Percentiles rank a stretch among this genome's conserved stretches.
Evolutionary conservation across 1,140 invertebrate genomes (phyloP).

Genomic region (Lysiphlebus fabarum): DNA sequence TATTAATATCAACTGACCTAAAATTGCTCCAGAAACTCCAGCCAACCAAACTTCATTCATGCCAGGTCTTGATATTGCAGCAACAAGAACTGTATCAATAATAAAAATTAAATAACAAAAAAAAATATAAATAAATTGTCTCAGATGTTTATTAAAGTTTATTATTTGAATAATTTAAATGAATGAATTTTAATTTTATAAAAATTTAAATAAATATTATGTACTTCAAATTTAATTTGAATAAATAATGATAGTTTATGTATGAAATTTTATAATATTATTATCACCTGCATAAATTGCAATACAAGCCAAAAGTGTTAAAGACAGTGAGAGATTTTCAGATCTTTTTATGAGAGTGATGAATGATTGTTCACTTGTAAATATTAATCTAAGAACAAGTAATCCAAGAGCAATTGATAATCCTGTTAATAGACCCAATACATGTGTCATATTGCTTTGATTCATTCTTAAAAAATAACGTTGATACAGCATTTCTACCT

Average conservation of each 20-base stretch:
- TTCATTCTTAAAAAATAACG: slow-evolving; percentile 90
- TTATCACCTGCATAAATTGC: slow-evolving; percentile 45
- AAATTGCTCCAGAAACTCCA: slow-evolving; percentile 75
- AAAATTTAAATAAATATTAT: no score
- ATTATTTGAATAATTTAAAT: no score
- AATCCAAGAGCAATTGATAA: slow-evolving; percentile 63
- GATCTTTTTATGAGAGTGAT: slow-evolving; percentile 34
- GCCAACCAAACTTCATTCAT: slow-evolving; percentile 86
- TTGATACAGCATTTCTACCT: slow-evolving; percentile 89
- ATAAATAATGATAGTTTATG: background rate
- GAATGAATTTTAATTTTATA: no score
- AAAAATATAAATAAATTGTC: no score
- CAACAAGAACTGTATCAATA: slow-evolving; percentile 65
- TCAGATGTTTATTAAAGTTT: no score
- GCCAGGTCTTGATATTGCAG: slow-evolving; percentile 72
- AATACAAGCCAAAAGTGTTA: slow-evolving; percentile 43
- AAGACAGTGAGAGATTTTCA: slow-evolving; percentile 41
- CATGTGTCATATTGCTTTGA: slow-evolving; percentile 82
- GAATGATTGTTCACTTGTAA: slow-evolving; percentile 35
- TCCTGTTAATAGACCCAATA: slow-evolving; percentile 72
- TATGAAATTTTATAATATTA: slow-evolving; percentile 4
- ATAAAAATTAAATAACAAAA: slow-evolving; percentile 22
- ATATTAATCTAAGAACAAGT: slow-evolving; percentile 37
- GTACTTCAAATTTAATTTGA: no score
- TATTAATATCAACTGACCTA: slow-evolving; percentile 34